These are phyloP conservation scores for Picus viridis DNA, from an alignment of 2,797 vertebrate species.

Conservation along the genomic window DNA sequence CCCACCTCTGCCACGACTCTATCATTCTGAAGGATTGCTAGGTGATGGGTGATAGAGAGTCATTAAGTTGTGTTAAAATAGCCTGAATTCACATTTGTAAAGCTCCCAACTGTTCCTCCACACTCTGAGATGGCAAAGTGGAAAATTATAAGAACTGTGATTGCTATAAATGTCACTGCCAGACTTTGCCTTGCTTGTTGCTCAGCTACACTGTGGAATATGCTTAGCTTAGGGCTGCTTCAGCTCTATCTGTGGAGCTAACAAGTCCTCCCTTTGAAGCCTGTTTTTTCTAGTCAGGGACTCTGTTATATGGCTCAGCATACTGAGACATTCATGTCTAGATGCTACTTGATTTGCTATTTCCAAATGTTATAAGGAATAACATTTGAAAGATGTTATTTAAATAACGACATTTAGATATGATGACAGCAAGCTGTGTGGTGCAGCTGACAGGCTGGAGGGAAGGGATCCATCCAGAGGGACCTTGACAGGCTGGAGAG, in stretches of 20 bases:
- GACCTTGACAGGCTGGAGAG: too few relatives aligned
- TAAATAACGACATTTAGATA: too few relatives aligned
- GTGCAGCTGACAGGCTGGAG: too few relatives aligned
- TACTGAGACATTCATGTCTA: neutral
- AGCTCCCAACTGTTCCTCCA: neutral
- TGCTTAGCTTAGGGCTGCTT: neutral
- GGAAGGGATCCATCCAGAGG: too few relatives aligned
- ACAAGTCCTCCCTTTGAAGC: neutral
- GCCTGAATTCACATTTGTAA: neutral
- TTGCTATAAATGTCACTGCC: neutral
- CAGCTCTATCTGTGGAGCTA: neutral
- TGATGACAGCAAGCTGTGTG: too few relatives aligned
- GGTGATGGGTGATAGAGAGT: fast-evolving
- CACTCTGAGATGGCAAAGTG: neutral
- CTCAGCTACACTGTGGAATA: neutral
- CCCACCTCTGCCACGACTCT: neutral
- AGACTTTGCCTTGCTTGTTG: neutral
- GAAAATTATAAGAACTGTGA: neutral
- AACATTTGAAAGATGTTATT: too few relatives aligned
- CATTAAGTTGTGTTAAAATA: neutral
- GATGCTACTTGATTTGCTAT: neutral
- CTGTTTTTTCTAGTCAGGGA: neutral
- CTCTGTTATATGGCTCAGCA: neutral
- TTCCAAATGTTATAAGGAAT: too few relatives aligned
- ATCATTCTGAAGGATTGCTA: neutral